Base-by-base conservation (phyloP, 2,888 invertebrate species). In the Craniophora ligustri region DNA sequence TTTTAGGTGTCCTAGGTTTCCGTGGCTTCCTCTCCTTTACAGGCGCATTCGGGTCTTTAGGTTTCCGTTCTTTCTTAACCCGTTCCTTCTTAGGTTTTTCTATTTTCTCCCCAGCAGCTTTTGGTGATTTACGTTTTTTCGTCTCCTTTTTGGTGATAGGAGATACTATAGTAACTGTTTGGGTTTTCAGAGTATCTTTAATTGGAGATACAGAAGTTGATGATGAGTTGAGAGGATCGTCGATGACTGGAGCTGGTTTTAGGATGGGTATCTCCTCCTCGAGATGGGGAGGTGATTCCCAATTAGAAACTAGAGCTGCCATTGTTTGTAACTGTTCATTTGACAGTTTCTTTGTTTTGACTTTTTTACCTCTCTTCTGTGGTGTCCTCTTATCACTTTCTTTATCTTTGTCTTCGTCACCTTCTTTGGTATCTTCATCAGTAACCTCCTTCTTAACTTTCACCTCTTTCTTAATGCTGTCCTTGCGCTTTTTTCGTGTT, bases 221-320 rank as follows among this genome's bases (percentile, higher is more conserved):
- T 0, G 45, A 50, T 10, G 80, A 66, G 16, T 74, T 78, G 2
- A 79, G 39, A 2, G 78, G 75, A 30, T 78, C 73, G 10, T 35
- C 36, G 2, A 38, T 46, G 5, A 36, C 7, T 11, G 55, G 42
- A 0, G 55, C 59, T 11, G 57, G 49, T 51, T 63, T 69, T 0
- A 63, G 19, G 2, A 69, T 58, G 5, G 75, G 78, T 6, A 72
- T 62, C 30, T 72, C 72, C 26, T 81, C 83, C 23, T 82, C 78
- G 4, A 63, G 66, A 48, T 89, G 88, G 2, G 88, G 87, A 3
- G 88, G 89, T 0, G 92, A 88, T 0, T 91, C 88, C 88, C 90
- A 92, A 48, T 81, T 87, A 0, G 89, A 87, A 1, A 92, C 54
- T 2, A 87, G 72, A 21, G 85, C 85, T 5, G 86, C 84, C 89